Evolutionary conservation across 2,113 vertebrate species (phyloP).

Genomic region (Lepus timidus): DNA sequence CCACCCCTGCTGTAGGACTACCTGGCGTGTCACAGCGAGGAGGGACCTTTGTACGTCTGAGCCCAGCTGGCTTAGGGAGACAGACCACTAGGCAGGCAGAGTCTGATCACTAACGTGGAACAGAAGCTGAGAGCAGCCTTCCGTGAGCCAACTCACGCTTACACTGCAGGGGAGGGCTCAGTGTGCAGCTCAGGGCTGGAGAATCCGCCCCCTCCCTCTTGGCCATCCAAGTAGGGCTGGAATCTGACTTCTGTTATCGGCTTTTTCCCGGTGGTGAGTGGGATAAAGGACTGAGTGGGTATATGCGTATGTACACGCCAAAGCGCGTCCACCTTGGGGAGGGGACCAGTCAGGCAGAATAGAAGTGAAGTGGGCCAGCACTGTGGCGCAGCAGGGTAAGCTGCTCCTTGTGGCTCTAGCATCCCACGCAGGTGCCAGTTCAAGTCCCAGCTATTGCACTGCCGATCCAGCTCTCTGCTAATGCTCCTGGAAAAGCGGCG

Average conservation of each 20-base stretch:
- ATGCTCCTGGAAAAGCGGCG: too few species aligned
- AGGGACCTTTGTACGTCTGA: neutral
- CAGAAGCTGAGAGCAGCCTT: neutral
- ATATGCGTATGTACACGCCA: neutral
- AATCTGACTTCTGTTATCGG: neutral
- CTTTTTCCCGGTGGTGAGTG: neutral
- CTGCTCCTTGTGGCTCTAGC: too few species aligned
- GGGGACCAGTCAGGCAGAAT: neutral
- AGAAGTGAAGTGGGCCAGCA: neutral
- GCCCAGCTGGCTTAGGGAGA: neutral
- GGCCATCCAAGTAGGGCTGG: neutral
- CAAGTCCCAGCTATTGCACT: too few species aligned
- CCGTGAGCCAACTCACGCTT: neutral
- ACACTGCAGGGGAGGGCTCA: neutral
- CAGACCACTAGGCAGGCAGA: neutral
- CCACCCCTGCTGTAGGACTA: neutral
- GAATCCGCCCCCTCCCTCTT: neutral
- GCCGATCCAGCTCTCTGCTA: too few species aligned
- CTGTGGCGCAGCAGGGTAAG: too few species aligned
- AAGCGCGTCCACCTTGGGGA: neutral
- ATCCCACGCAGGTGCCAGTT: too few species aligned
- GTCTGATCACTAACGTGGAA: neutral
- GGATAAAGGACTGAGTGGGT: neutral
- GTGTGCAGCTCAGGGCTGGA: neutral
- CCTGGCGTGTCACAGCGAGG: neutral